phyloP scores from a whole-genome alignment of 2,888 invertebrate species.

The Cerastis rubricosa region DNA sequence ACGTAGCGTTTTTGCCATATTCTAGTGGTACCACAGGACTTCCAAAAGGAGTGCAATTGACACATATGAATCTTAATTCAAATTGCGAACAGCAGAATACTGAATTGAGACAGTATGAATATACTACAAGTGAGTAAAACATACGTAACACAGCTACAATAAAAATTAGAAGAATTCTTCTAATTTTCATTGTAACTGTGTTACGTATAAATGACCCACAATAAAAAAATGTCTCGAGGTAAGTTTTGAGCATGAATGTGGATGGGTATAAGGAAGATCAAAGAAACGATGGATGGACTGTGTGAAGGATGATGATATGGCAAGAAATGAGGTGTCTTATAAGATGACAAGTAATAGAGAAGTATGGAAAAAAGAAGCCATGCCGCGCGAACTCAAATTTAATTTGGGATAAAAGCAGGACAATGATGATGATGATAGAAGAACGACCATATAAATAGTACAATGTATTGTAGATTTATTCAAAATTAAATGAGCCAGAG shows the following conservation, averaged over 20 bases:
- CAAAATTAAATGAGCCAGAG: background rate
- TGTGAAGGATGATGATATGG: too few species aligned
- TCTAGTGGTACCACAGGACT: conserved; percentile 97
- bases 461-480: background rate
- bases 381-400: too few species aligned
- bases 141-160: background rate
- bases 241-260: too few species aligned
- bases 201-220: too few species aligned
- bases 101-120: conserved; percentile 71
- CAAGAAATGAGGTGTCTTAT: too few species aligned
- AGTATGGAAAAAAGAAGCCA: too few species aligned
- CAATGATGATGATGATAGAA: background rate
- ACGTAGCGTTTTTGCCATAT: conserved; percentile 93
- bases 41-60: conserved; percentile 93
- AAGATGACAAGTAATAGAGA: too few species aligned
- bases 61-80: conserved; percentile 90
- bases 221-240: too few species aligned
- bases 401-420: too few species aligned
- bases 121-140: conserved; percentile 76
- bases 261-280: too few species aligned
- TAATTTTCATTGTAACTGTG: too few species aligned
- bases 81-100: conserved; percentile 84
- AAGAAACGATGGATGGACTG: too few species aligned
- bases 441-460: background rate
- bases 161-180: background rate